Evolutionary conservation across 2,888 invertebrate species (phyloP).

Genomic region (Chironomus tentans): DNA sequence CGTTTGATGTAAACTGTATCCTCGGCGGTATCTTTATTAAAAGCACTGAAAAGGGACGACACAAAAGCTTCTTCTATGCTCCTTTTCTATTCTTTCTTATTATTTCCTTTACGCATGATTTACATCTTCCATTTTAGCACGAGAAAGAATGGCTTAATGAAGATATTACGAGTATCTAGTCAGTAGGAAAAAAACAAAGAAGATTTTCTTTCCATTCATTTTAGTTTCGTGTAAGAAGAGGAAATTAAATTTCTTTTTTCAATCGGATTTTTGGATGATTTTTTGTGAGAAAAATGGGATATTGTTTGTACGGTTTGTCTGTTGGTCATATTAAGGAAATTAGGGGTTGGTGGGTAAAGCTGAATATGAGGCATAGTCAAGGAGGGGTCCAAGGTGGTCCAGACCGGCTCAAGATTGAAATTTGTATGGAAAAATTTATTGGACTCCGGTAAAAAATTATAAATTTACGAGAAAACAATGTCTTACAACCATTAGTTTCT

Average conservation of each 20-base stretch:
- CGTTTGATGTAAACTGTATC: not conserved
- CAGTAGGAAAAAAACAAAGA: not conserved
- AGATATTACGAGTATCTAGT: not conserved
- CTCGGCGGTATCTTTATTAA: not conserved
- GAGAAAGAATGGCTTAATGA: not conserved
- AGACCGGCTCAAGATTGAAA: too few relatives aligned
- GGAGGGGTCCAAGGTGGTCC: too few relatives aligned
- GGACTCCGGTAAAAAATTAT: too few relatives aligned
- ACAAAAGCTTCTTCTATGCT: not conserved
- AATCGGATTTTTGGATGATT: not conserved
- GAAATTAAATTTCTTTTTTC: not conserved
- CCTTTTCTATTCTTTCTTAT: not conserved
- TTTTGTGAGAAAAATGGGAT: not conserved
- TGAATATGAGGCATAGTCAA: too few relatives aligned
- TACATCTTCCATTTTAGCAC: not conserved
- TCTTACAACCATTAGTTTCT: too few relatives aligned
- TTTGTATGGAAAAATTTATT: too few relatives aligned
- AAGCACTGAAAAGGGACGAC: not conserved
- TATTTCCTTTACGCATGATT: slow-evolving; percentile 1
- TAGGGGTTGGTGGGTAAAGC: too few relatives aligned
- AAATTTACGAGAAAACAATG: too few relatives aligned
- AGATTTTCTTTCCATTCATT: too few relatives aligned
- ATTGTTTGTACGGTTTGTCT: not conserved
- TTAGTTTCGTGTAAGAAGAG: not conserved
- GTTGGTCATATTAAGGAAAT: too few relatives aligned